These are phyloP conservation scores for Typhlichthys eigenmanni DNA, from an alignment of 2,797 vertebrate genomes.

Conservation along the genomic window DNA sequence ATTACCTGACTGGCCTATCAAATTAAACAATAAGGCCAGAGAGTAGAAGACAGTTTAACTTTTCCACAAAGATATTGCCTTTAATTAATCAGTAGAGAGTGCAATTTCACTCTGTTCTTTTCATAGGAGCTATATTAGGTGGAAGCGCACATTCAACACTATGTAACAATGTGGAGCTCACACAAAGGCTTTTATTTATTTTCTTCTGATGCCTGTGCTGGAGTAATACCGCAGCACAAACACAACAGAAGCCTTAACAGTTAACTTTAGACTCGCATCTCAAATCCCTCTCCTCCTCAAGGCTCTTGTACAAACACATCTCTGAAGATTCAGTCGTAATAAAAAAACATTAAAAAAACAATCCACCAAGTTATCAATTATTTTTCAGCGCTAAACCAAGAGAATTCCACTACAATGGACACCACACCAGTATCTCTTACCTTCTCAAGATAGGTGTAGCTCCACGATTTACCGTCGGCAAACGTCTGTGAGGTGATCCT, in stretches of 20 bases:
- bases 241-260: constrained; percentile 34
- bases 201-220: constrained; percentile 57
- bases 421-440: constrained; percentile 58
- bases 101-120: constrained; percentile 63
- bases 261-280: constrained; percentile 45
- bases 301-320: constrained; percentile 25
- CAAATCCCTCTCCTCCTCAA: constrained; percentile 30
- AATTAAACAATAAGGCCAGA: constrained; percentile 35
- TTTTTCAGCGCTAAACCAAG: background rate
- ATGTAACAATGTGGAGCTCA: constrained; percentile 56
- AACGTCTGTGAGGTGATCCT: constrained; percentile 93
- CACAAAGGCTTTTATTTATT: constrained; percentile 69
- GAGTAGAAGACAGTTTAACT: constrained; percentile 47
- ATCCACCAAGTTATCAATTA: background rate
- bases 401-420: background rate
- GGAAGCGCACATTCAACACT: constrained; percentile 61
- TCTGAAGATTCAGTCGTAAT: constrained; percentile 13
- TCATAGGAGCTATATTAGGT: constrained; percentile 64
- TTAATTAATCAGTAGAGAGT: constrained; percentile 67
- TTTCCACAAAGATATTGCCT: constrained; percentile 40
- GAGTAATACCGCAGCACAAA: constrained; percentile 52
- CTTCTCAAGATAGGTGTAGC: constrained; percentile 98
- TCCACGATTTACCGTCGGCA: constrained; percentile 97
- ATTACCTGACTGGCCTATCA: constrained; percentile 49
- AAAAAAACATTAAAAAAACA: background rate